phyloP scores from a whole-genome alignment of 1,140 invertebrate species.

The Heliothis subflexa region DNA sequence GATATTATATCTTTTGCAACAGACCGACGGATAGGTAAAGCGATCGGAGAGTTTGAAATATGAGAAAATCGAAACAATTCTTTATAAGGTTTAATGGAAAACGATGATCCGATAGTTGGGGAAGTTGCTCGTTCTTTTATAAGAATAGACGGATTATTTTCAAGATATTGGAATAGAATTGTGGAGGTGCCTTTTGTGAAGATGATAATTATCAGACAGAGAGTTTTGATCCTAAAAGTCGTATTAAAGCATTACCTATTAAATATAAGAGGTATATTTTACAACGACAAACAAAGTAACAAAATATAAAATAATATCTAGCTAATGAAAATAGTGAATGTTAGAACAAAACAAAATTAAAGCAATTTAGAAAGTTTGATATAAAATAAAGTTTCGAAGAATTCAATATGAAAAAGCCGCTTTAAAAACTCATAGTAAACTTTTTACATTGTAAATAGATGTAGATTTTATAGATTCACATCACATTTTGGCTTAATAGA shows the following conservation, averaged over 20 bases:
- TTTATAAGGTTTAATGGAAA: slow-evolving; percentile 38
- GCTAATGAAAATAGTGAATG: too few species aligned
- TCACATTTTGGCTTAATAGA: slow-evolving; percentile 9
- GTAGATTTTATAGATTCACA: slow-evolving; percentile 19
- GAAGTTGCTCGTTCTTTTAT: slow-evolving; percentile 20
- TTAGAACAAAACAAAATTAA: too few species aligned
- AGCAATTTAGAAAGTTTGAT: too few species aligned
- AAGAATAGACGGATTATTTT: slow-evolving; percentile 1
- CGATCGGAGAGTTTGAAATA: slow-evolving; percentile 36
- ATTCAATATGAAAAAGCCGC: too few species aligned
- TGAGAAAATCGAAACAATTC: slow-evolving; percentile 40
- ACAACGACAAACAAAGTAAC: too few species aligned
- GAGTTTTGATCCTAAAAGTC: too few species aligned
- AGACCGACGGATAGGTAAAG: slow-evolving; percentile 19
- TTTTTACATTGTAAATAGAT: neutral
- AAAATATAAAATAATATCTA: too few species aligned
- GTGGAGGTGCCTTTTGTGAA: neutral
- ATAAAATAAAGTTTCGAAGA: too few species aligned
- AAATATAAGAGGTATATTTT: too few species aligned
- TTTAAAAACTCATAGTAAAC: neutral
- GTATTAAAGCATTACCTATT: too few species aligned
- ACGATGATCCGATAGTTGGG: slow-evolving; percentile 36
- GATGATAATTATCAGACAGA: neutral
- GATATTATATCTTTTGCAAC: slow-evolving; percentile 27
- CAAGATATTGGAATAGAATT: slow-evolving; percentile 13